A percentile compares a stretch with the other conserved stretches of the same genome.
Evolutionary conservation across 1,140 invertebrate species (phyloP).

Genomic region (Frieseomelitta varia): DNA sequence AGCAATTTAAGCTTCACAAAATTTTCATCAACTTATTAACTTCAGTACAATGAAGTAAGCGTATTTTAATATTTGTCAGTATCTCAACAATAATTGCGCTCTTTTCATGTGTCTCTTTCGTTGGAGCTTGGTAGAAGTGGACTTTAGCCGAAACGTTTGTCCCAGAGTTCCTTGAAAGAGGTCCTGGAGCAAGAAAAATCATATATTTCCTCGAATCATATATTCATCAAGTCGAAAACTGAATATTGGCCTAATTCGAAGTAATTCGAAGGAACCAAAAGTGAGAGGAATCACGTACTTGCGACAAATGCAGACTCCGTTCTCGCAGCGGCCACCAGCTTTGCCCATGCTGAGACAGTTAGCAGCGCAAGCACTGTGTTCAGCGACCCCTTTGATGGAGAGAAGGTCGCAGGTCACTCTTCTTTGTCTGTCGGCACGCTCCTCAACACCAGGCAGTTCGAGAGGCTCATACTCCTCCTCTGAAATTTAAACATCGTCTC

Average conservation of each 20-base stretch:
- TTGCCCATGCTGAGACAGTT: constrained; percentile 71
- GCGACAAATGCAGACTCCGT: constrained; percentile 63
- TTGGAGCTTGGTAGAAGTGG: constrained; percentile 3
- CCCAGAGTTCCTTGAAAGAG: constrained; percentile 31
- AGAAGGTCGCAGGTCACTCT: constrained; percentile 73
- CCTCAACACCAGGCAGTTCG: background rate
- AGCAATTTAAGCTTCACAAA: background rate
- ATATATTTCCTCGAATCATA: too few species aligned
- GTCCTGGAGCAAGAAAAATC: constrained; percentile 18
- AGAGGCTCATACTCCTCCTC: background rate
- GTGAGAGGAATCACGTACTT: constrained; percentile 46
- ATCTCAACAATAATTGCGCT: background rate
- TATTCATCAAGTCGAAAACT: too few species aligned
- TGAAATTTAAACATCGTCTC: background rate
- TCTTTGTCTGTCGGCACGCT: constrained; percentile 56
- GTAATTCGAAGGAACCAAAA: background rate
- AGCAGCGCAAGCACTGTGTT: constrained; percentile 70
- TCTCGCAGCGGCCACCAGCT: constrained; percentile 61
- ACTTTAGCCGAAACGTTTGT: constrained; percentile 45
- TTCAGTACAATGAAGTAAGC: background rate
- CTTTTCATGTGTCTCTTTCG: background rate
- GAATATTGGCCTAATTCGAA: too few species aligned
- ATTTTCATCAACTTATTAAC: background rate
- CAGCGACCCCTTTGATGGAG: constrained; percentile 58
- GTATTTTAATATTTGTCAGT: background rate